Evolutionary conservation across 2,113 vertebrate species (phyloP).

Genomic region (Ictalurus furcatus): DNA sequence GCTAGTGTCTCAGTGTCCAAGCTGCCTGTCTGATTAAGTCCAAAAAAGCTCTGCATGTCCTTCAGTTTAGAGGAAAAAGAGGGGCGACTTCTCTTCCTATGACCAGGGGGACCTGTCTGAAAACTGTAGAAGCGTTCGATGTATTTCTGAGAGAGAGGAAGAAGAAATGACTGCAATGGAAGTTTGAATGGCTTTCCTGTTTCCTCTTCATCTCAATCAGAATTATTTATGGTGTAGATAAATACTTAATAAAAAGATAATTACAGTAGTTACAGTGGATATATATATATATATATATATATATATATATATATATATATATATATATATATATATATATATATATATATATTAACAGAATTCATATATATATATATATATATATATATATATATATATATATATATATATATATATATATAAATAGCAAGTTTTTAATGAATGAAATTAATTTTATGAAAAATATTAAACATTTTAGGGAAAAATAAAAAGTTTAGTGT

Average conservation of each 20-base stretch:
- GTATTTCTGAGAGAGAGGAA: conserved; percentile 65
- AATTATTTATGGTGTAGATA: background rate
- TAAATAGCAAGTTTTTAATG: no score
- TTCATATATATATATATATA: no score
- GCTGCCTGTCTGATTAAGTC: conserved; percentile 69
- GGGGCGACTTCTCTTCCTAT: conserved; percentile 61
- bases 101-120: conserved; percentile 55
- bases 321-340: no score
- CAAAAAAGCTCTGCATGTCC: conserved; percentile 77
- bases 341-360: no score
- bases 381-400: no score
- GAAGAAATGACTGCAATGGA: background rate
- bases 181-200: background rate
- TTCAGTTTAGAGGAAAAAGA: conserved; percentile 69
- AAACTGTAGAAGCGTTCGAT: conserved; percentile 70
- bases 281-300: no score
- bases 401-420: no score
- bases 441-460: no score
- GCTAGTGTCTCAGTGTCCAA: conserved; percentile 67
- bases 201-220: background rate
- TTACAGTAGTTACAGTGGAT: background rate
- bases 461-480: no score
- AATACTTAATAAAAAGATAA: background rate
- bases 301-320: no score
- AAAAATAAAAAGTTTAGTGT: no score